These are phyloP conservation scores for Xiphophorus maculatus DNA, from an alignment of 2,113 vertebrate genomes.

Conservation along the genomic window DNA sequence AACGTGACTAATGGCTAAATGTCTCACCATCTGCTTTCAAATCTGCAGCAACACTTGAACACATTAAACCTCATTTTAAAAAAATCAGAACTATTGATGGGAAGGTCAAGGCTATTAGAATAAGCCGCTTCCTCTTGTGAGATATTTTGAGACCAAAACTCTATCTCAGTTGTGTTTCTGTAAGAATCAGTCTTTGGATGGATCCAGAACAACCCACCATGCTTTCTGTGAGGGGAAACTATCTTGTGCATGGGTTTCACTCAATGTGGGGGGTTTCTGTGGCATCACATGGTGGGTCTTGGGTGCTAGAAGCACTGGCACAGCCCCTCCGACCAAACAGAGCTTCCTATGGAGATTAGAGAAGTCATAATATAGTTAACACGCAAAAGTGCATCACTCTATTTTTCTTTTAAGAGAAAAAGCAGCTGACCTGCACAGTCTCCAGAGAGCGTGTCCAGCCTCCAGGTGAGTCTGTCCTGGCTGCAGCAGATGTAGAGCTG, in stretches of 20 bases:
- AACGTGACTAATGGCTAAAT: constrained; percentile 6
- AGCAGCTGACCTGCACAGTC: constrained; percentile 71
- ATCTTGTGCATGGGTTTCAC: constrained; percentile 35
- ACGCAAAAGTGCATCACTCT: background rate
- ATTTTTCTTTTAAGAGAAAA: background rate
- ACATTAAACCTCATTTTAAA: background rate
- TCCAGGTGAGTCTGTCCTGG: constrained; percentile 59
- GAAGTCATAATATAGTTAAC: background rate
- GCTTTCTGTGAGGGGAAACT: constrained; percentile 9
- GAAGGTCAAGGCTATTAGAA: constrained; percentile 13
- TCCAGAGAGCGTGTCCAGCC: constrained; percentile 68
- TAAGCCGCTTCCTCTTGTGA: constrained; percentile 17
- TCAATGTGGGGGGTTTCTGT: constrained; percentile 52
- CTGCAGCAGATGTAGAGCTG: constrained; percentile 18
- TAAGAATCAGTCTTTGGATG: constrained; percentile 5
- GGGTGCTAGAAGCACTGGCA: constrained; percentile 49
- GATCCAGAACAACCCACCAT: constrained; percentile 7
- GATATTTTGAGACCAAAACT: constrained; percentile 32
- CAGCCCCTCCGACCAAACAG: constrained; percentile 66
- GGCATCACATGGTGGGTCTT: constrained; percentile 30
- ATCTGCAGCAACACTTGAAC: background rate
- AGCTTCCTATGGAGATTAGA: constrained; percentile 66
- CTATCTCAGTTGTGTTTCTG: background rate
- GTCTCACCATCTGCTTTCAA: background rate
- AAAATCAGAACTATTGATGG: constrained; percentile 9